phyloP scores from a whole-genome alignment of 2,888 invertebrate genomes.

The Tetragonula carbonaria region DNA sequence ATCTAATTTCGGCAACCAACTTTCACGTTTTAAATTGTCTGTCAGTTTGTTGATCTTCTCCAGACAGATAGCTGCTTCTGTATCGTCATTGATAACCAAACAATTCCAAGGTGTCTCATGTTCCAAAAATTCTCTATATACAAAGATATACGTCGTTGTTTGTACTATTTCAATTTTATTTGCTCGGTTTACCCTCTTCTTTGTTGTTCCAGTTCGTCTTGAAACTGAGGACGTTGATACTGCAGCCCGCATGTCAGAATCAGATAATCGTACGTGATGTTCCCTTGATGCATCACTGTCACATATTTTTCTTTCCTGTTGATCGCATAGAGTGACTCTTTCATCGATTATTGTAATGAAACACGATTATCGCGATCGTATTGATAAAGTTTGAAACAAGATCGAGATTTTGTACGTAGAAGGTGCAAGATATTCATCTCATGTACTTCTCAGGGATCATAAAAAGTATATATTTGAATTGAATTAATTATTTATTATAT shows the following conservation, averaged over 20 bases:
- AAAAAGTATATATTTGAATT: too few species aligned
- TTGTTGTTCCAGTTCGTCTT: constrained; percentile 43
- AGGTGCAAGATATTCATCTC: too few species aligned
- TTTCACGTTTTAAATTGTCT: constrained; percentile 57
- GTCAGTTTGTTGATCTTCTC: constrained; percentile 71
- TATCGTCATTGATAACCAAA: constrained; percentile 86
- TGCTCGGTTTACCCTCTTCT: constrained; percentile 58
- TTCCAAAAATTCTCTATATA: constrained; percentile 53
- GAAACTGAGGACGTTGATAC: constrained; percentile 69
- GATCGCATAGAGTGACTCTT: not conserved
- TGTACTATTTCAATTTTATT: not conserved
- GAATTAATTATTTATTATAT: too few species aligned
- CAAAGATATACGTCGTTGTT: not conserved
- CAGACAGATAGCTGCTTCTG: constrained; percentile 84
- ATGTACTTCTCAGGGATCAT: too few species aligned
- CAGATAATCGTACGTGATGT: constrained; percentile 80
- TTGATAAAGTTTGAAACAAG: too few species aligned
- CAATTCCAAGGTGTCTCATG: constrained; percentile 86
- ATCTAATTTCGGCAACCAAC: constrained; percentile 47
- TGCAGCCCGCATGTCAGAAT: constrained; percentile 79
- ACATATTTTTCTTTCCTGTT: constrained; percentile 85
- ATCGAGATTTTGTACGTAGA: too few species aligned
- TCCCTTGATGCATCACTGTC: constrained; percentile 81
- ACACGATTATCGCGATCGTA: too few species aligned
- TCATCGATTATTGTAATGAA: too few species aligned